These are phyloP conservation scores for Cochlearius cochlearius DNA, from an alignment of 2,113 vertebrate species.

Conservation along the genomic window DNA sequence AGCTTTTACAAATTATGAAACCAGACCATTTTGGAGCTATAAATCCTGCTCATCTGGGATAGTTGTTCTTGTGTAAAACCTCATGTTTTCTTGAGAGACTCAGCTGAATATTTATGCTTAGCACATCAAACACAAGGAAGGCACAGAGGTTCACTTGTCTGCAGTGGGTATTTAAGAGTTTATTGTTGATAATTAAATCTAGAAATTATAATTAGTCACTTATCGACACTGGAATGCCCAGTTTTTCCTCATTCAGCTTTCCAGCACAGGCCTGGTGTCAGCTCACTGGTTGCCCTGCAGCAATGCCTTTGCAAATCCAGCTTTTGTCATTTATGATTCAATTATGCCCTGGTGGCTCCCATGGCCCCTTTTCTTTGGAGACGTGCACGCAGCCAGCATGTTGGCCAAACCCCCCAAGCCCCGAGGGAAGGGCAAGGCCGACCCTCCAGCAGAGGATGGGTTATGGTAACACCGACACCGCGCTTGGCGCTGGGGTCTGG, in stretches of 20 bases:
- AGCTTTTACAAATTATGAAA: slow-evolving; percentile 60
- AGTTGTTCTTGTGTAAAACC: slow-evolving; percentile 61
- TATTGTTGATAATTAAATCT: slow-evolving; percentile 2
- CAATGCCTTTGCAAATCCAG: accelerated
- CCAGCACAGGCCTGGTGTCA: not conserved
- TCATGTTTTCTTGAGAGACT: slow-evolving; percentile 60
- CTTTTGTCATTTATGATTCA: not conserved
- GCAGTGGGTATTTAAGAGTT: slow-evolving; percentile 18
- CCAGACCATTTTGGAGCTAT: slow-evolving; percentile 55
- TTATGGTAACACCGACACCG: accelerated
- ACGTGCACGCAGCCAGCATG: accelerated
- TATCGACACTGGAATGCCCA: not conserved
- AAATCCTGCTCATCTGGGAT: slow-evolving; percentile 59
- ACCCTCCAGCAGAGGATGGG: accelerated
- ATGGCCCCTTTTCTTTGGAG: not conserved
- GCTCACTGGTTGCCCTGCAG: not conserved
- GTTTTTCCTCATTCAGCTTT: not conserved
- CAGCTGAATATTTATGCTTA: slow-evolving; percentile 55
- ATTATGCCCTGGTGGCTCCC: accelerated
- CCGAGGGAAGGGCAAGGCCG: not conserved
- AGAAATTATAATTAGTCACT: slow-evolving; percentile 11
- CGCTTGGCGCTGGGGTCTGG: not conserved
- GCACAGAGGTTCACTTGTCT: slow-evolving; percentile 5
- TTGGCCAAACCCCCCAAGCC: accelerated
- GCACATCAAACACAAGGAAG: slow-evolving; percentile 43